phyloP scores from a whole-genome alignment of 1,140 invertebrate species.

The Armadillidium nasatum region DNA sequence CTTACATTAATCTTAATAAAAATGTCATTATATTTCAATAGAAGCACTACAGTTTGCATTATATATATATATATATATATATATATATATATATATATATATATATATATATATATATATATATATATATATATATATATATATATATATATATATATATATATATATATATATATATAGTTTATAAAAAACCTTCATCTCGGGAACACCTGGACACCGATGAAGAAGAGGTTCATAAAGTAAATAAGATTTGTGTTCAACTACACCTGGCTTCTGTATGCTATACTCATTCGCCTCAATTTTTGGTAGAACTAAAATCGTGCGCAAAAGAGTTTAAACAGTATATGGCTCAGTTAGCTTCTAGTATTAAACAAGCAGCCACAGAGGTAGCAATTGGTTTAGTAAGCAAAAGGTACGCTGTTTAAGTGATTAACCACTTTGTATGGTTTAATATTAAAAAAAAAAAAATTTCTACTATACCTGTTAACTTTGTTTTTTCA shows the following conservation, averaged over 20 bases:
- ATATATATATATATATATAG: not conserved
- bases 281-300: conserved; percentile 83
- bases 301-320: conserved; percentile 74
- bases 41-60: too few species aligned
- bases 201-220: not conserved
- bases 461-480: too few species aligned
- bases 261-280: conserved; percentile 84
- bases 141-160: too few species aligned
- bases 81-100: too few species aligned
- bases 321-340: conserved; percentile 71
- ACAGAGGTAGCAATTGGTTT: conserved; percentile 89
- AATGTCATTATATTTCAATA: too few species aligned
- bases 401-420: conserved; percentile 55
- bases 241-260: conserved; percentile 53
- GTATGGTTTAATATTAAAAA: too few species aligned
- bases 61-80: too few species aligned
- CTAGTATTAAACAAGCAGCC: conserved; percentile 79
- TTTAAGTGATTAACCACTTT: too few species aligned
- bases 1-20: too few species aligned
- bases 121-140: too few species aligned
- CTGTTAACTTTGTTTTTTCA: too few species aligned
- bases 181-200: not conserved
- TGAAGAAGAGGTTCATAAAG: not conserved
- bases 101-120: too few species aligned
- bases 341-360: conserved; percentile 67